A percentile compares a stretch with the other conserved stretches of the same genome.
These are phyloP conservation scores for Drosophila watanabei DNA, from an alignment of 1,140 invertebrate genomes.

Conservation along the genomic window DNA sequence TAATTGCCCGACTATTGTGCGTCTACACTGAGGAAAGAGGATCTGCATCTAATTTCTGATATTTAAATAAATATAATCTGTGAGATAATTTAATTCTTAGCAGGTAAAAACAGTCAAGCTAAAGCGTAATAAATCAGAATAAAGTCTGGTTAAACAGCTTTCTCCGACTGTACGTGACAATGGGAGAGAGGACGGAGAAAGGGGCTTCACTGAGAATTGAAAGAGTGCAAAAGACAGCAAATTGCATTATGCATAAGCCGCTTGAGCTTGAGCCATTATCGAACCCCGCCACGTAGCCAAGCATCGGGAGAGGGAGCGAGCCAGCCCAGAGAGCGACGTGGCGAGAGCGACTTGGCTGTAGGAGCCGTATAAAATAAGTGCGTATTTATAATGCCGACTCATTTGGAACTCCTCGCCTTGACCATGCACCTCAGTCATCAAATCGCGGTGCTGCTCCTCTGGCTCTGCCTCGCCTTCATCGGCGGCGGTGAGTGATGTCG, in stretches of 20 bases:
- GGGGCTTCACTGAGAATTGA: conserved; percentile 15
- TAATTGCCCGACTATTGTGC: conserved; percentile 67
- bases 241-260: conserved; percentile 60
- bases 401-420: conserved; percentile 70
- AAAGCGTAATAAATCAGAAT: neutral
- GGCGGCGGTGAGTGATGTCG: conserved; percentile 59
- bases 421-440: conserved; percentile 61
- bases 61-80: neutral
- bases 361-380: conserved; percentile 56
- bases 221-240: conserved; percentile 28
- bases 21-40: conserved; percentile 23
- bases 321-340: conserved; percentile 14
- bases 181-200: neutral
- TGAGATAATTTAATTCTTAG: neutral
- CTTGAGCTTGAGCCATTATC: conserved; percentile 46
- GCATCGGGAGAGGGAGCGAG: conserved; percentile 3
- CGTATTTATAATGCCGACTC: conserved; percentile 42
- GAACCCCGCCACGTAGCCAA: conserved; percentile 24
- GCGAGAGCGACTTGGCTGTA: conserved; percentile 6
- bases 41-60: neutral
- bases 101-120: neutral
- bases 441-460: conserved; percentile 48
- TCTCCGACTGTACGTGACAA: conserved; percentile 9
- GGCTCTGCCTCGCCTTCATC: conserved; percentile 54
- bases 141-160: neutral